Base-by-base conservation (phyloP, 1,140 invertebrate species). In the Berghia stephanieae region DNA sequence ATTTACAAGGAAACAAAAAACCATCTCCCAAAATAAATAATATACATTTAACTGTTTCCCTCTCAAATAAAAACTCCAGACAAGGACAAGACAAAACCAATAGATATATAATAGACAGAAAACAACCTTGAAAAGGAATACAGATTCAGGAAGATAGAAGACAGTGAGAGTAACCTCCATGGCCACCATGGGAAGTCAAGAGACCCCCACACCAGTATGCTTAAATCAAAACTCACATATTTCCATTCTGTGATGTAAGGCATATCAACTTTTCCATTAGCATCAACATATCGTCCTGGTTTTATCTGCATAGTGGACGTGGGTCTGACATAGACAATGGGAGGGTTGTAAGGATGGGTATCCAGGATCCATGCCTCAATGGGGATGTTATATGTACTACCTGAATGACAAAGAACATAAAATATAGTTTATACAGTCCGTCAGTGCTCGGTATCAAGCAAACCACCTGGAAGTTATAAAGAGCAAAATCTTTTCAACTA, bases 201-300 rank as follows among this genome's bases (percentile, higher is more conserved):
- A n/a, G n/a, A n/a, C n/a, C n/a, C n/a, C n/a, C n/a, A n/a, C n/a
- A n/a, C n/a, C n/a, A n/a, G n/a, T n/a, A n/a, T n/a, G n/a, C n/a
- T n/a, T n/a, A n/a, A n/a, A n/a, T n/a, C n/a, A n/a, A n/a, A n/a
- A n/a, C n/a, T n/a, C n/a, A 95, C 94, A 80, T 94, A 92, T 83
- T 93, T 92, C 98, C 98, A 99, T 82, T 99, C 95, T 84, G 97
- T 95, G 67, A 99, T 91, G 91, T 98, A 99, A 8, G 98, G 98
- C 78, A 99, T 91, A 90, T 98, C 99, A 76, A 99, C 94, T 90
- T 97, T 96, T 36, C 98, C 98, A 91, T 94, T 97, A 80, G 94
- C 93, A 90, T 99, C 97, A 10, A 99, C 97, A 91, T 94, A 96
- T 87, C 94, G 93, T 24, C 96, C 98, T n/a, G 90, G 93, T 91